Base-by-base conservation (phyloP, 2,797 vertebrate genomes). In the Cygnus olor region DNA sequence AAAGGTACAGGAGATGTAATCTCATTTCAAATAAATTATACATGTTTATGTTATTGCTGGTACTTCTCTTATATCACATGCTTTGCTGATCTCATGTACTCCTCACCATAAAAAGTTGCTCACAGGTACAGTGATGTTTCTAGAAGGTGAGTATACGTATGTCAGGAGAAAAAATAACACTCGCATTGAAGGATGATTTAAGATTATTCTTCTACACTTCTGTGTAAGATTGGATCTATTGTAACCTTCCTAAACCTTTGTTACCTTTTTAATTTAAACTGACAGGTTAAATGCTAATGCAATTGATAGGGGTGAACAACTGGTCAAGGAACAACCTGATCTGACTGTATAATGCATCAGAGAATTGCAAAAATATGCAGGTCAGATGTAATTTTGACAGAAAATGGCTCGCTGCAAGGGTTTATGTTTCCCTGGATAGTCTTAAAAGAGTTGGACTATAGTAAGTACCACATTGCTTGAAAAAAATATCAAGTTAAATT, bases 261-360 rank as follows among this genome's bases (percentile, higher is more conserved):
- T 94, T 97, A 97, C 96, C 97, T 97, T 97, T 96, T 92, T 97
- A 94, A 98, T 97, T 97, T 96, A 92, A 96, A 95, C 88, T 60
- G 97, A 97, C 97, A 97, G 91, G 96, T 96, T 98, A 97, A 98
- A 98, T 97, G 97, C 95, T 97, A 98, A 97, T 97, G 92, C 94
- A 96, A 97, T 96, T 97, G 97, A 98, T 97, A 96, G 97, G 94
- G 97, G 97, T 98, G 97, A 98, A 84, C 94, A 93, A 96, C 87
- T 98, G 98, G 97, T 97, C 98, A 98, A 95, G 90, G 97, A 95
- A 94, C 84, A 89, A 88, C 96, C 94, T 97, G 97, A 97, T 95
- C 94, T 94, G 97, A 97, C 97, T 98, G 61, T 34, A 87, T 96
- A 97, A 98, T 97, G 94, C 82, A 57, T 91, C 88, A 72, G 93